A percentile compares a stretch with the other conserved stretches of the same genome.
Evolutionary conservation across 2,888 invertebrate species (phyloP).

Genomic region (Ichneumoninae sp.): DNA sequence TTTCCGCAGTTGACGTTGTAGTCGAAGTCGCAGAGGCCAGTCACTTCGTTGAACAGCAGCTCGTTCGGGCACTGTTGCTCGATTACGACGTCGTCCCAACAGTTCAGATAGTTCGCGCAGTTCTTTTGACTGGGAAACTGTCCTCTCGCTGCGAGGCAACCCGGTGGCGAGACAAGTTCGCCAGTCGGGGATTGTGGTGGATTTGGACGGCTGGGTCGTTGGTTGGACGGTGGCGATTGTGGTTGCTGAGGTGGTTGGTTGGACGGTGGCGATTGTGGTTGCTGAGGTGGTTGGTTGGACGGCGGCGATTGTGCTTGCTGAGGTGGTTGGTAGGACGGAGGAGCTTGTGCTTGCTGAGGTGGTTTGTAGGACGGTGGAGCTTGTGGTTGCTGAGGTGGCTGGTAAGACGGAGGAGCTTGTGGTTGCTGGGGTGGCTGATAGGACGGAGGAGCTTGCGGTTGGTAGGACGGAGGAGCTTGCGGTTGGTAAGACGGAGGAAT

Average conservation of each 20-base stretch:
- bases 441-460: slow-evolving; percentile 56
- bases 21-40: slow-evolving; percentile 88
- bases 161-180: slow-evolving; percentile 63
- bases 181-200: slow-evolving; percentile 14
- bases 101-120: slow-evolving; percentile 89
- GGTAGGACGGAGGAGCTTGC: not conserved
- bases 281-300: slow-evolving; percentile 1
- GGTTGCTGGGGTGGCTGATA: slow-evolving; percentile 56
- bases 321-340: slow-evolving; percentile 35
- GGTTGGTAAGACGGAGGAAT: slow-evolving; percentile 3
- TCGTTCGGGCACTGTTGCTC: slow-evolving; percentile 89
- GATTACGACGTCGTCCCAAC: slow-evolving; percentile 89
- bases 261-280: slow-evolving; percentile 50
- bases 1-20: slow-evolving; percentile 88
- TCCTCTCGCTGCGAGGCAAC: slow-evolving; percentile 84
- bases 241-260: slow-evolving; percentile 59
- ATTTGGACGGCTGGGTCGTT: not conserved
- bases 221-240: slow-evolving; percentile 53
- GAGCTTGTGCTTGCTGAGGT: slow-evolving; percentile 16
- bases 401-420: slow-evolving; percentile 24
- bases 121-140: slow-evolving; percentile 87
- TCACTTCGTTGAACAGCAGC: slow-evolving; percentile 86
- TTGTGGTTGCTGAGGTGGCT: slow-evolving; percentile 42
- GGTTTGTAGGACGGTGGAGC: slow-evolving; percentile 59
- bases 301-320: not conserved